These are phyloP conservation scores for Masnerella sp. DNA, from an alignment of 2,888 invertebrate genomes.

Conservation along the genomic window DNA sequence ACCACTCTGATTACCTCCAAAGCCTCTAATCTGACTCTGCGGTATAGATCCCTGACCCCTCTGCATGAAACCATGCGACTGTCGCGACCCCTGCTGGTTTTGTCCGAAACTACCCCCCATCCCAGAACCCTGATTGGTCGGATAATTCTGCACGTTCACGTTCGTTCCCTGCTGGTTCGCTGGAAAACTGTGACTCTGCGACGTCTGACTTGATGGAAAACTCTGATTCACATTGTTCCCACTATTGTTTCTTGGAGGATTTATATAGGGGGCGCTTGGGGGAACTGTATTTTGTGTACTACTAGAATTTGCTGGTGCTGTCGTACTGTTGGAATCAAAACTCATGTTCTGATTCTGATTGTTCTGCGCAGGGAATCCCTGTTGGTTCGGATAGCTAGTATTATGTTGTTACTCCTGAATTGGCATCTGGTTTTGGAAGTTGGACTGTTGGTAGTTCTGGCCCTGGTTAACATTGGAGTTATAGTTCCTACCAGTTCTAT, in stretches of 20 bases:
- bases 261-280: constrained; percentile 26
- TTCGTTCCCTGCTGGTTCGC: constrained; percentile 18
- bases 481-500: constrained; percentile 69
- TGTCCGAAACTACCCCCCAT: constrained; percentile 64
- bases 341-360: constrained; percentile 64
- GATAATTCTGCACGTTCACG: constrained; percentile 49
- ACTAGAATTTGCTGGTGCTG: constrained; percentile 61
- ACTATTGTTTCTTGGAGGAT: constrained; percentile 34
- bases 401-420: constrained; percentile 69
- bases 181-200: constrained; percentile 20
- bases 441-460: constrained; percentile 68
- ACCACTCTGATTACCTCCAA: no score
- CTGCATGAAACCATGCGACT: no score
- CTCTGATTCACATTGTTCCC: constrained; percentile 5
- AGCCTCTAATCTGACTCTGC: no score
- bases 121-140: constrained; percentile 51
- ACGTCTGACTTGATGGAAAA: constrained; percentile 7
- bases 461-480: constrained; percentile 65
- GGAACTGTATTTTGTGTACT: constrained; percentile 48
- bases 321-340: constrained; percentile 48
- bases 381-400: constrained; percentile 66
- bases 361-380: constrained; percentile 68
- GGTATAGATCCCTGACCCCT: no score
- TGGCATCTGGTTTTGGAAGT: constrained; percentile 66
- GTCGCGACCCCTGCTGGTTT: constrained; percentile 9